Percentiles rank a stretch among this genome's conserved stretches.
These are phyloP conservation scores for Salvelinus sp. DNA, from an alignment of 2,113 vertebrate species.

Conservation along the genomic window DNA sequence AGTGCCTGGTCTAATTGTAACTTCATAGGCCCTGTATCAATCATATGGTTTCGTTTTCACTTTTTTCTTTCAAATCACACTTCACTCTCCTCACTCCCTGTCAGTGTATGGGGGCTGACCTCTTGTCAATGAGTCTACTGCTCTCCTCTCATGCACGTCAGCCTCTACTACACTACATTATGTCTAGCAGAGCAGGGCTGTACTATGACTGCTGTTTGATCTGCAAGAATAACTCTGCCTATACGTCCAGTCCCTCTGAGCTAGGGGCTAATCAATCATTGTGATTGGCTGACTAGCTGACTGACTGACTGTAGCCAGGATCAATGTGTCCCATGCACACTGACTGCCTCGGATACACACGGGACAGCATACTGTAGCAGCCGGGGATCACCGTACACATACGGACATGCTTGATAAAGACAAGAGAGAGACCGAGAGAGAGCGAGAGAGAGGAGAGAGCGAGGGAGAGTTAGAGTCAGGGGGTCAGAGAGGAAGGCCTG, in stretches of 20 bases:
- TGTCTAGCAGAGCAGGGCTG: slow-evolving; percentile 73
- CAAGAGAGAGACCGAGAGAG: no score
- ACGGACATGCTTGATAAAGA: no score
- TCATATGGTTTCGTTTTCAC: slow-evolving; percentile 39
- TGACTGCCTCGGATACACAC: slow-evolving; percentile 46
- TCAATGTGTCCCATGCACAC: slow-evolving; percentile 69
- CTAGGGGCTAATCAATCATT: no score
- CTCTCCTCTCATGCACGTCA: slow-evolving; percentile 27
- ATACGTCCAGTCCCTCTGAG: no score
- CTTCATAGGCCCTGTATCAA: slow-evolving; percentile 47
- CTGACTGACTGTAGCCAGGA: slow-evolving; percentile 73
- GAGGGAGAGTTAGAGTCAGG: no score
- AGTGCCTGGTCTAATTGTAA: slow-evolving; percentile 18
- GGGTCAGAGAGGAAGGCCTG: no score
- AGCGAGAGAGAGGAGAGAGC: no score
- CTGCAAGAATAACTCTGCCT: no score
- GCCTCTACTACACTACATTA: no score
- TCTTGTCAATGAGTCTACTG: slow-evolving; percentile 40
- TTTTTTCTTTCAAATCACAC: background rate
- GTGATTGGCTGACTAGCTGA: no score
- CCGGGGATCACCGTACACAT: no score
- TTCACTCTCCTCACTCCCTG: slow-evolving; percentile 16
- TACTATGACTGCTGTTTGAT: no score
- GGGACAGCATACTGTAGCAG: slow-evolving; percentile 19
- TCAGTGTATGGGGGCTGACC: slow-evolving; percentile 44